phyloP scores from a whole-genome alignment of 2,113 vertebrate species.

The Hystrix cristata region DNA sequence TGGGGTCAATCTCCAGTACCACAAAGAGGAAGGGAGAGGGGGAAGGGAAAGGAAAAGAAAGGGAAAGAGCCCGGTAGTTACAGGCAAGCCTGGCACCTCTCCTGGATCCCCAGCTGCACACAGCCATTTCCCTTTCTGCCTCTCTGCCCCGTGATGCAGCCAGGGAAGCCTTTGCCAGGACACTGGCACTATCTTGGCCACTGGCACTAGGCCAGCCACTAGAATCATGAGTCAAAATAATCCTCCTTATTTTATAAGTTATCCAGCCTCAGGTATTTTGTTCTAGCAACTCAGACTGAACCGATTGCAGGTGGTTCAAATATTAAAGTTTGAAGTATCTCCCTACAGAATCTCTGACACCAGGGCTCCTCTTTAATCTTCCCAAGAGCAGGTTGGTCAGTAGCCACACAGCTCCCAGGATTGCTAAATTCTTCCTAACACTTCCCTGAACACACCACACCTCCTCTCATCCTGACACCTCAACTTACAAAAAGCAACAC shows the following conservation, averaged over 20 bases:
- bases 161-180: not conserved
- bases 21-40: not conserved
- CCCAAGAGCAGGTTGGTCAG: not conserved
- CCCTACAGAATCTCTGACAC: not conserved
- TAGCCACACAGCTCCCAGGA: not conserved
- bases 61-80: not conserved
- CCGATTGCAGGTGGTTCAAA: not conserved
- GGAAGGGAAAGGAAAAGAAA: not conserved
- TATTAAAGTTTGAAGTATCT: not conserved
- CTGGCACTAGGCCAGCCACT: not conserved
- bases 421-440: not conserved
- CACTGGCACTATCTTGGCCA: not conserved
- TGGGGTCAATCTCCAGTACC: not conserved
- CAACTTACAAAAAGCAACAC: not conserved
- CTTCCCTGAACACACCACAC: not conserved
- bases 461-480: not conserved
- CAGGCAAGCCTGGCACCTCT: not conserved
- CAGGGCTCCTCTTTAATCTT: not conserved
- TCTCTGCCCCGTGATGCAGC: not conserved
- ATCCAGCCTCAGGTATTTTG: not conserved
- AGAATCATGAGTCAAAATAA: not conserved
- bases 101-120: not conserved
- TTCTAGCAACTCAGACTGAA: not conserved
- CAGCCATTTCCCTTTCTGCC: not conserved
- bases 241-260: not conserved